phyloP scores from a whole-genome alignment of 2,797 vertebrate species.

The Heliangelus exortis region DNA sequence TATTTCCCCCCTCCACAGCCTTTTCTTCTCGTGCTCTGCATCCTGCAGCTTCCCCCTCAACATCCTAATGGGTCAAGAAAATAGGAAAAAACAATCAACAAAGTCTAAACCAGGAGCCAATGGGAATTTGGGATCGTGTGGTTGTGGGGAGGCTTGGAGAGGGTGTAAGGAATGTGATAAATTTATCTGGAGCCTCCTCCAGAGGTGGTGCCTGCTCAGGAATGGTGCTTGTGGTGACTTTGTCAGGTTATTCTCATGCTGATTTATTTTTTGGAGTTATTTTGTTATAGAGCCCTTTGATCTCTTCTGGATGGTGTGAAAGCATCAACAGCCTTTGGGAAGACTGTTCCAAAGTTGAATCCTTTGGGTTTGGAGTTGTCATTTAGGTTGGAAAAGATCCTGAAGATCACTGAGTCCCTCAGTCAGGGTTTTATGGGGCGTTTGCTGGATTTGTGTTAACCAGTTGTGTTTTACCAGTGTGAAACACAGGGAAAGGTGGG shows the following conservation, averaged over 20 bases:
- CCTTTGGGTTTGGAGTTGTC: too few species aligned
- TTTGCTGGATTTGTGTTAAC: neutral
- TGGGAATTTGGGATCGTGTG: neutral
- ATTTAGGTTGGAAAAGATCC: too few species aligned
- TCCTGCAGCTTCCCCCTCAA: neutral
- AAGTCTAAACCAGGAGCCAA: constrained; percentile 39
- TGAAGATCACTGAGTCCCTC: too few species aligned
- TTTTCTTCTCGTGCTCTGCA: neutral
- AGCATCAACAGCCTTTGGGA: neutral
- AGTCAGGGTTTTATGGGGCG: neutral
- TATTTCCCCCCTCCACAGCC: neutral
- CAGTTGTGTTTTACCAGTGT: neutral
- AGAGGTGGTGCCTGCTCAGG: too few species aligned
- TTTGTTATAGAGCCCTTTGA: neutral
- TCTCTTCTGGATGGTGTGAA: rapidly evolving
- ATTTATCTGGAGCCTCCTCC: too few species aligned
- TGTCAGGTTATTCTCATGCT: neutral
- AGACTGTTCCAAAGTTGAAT: neutral
- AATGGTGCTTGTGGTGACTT: too few species aligned
- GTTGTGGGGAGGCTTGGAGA: neutral
- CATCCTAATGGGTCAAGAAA: constrained; percentile 9
- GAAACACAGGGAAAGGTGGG: rapidly evolving
- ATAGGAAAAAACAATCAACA: constrained; percentile 22
- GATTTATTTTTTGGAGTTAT: neutral
- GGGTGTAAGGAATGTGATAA: neutral